A percentile compares a stretch with the other conserved stretches of the same genome.
Conservation (phyloP, 2,113 vertebrate species). For the Engystomops pustulosus region DNA sequence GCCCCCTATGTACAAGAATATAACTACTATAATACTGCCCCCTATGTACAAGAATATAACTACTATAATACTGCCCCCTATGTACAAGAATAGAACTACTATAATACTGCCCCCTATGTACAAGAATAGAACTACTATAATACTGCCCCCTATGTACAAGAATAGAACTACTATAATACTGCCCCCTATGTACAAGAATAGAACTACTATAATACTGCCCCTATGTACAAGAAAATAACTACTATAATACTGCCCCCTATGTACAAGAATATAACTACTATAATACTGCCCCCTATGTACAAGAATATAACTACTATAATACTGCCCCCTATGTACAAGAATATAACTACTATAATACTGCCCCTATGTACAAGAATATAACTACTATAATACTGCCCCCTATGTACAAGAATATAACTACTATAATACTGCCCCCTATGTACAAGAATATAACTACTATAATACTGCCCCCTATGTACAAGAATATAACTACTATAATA, state of each 20-base stretch:
- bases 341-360: background rate
- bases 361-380: background rate
- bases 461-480: background rate
- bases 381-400: background rate
- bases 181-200: too few species aligned
- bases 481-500: conserved; percentile 8
- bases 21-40: too few species aligned
- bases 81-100: too few species aligned
- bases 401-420: conserved; percentile 11
- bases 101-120: background rate
- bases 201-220: too few species aligned
- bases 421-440: background rate
- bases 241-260: background rate
- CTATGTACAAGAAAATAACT: too few species aligned
- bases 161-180: background rate
- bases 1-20: too few species aligned
- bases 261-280: background rate
- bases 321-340: background rate
- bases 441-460: background rate
- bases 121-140: conserved; percentile 4
- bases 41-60: too few species aligned
- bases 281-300: background rate
- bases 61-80: too few species aligned
- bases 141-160: background rate
- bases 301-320: background rate